Base-by-base conservation (phyloP, 2,797 vertebrate genomes). In the Halcyon badia region DNA sequence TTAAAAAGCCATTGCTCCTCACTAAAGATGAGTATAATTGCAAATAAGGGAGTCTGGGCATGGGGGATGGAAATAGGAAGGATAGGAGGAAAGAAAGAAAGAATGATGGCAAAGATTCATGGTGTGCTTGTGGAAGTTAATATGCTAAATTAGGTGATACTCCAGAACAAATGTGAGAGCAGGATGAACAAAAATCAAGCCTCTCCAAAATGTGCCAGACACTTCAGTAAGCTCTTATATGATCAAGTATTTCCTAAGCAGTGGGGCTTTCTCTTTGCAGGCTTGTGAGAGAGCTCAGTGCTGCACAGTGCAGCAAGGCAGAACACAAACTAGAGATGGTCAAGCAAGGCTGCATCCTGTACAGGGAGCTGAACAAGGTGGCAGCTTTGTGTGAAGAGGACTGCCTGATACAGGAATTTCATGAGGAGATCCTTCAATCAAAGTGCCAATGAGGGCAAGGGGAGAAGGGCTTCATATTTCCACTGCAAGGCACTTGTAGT, bases 1-100 rank as follows among this genome's bases (percentile, higher is more conserved):
- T 96, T 95, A 94, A 96, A 96, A 95, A 97, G 57, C 68, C 84
- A 79, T 93, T 94, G 69, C 79, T 96, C 73, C 86, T 87, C 62
- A 25, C 66, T 95, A 56, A 91, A 94, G 62, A 58, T 58, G 42
- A 58, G 52, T 90, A 18, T 83, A 90, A 96, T 75, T 79, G 94
- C 87, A 95, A 95, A 82, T 46, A 51, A 75, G 87, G 83, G 93
- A 96, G 35, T 82, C 75, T 84, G 83, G 66, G 77, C 65, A 14
- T 54, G 58, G 41, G 49, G 70, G 57, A 72, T 22, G 75, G 56
- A 82, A 78, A 77, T 39, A 66, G 30, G 41, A 82, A 62, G 22
- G 33, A 49, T 9, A 46, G 25, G 18, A 37, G 37, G 49, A 73
- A 44, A 82, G 37, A 39, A 39, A 39, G 49, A 52, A 87, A 41